A percentile compares a stretch with the other conserved stretches of the same genome.
These are phyloP conservation scores for Epinephelus moara DNA, from an alignment of 2,113 vertebrate species.

Conservation along the genomic window DNA sequence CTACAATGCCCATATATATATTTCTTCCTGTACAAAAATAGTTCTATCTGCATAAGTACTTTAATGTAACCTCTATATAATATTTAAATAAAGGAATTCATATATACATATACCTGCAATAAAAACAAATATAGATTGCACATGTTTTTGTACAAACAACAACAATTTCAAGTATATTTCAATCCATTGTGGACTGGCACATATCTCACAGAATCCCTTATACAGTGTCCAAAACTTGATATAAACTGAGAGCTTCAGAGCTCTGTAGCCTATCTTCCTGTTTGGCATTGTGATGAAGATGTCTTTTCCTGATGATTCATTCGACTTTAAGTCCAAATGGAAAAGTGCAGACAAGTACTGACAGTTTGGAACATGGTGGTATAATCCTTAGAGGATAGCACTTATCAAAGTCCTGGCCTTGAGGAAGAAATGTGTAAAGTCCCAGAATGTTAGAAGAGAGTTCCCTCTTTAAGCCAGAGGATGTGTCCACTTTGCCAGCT, in stretches of 20 bases:
- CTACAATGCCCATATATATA: constrained; percentile 96
- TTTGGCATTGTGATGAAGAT: constrained; percentile 73
- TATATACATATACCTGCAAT: constrained; percentile 87
- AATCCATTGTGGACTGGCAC: constrained; percentile 86
- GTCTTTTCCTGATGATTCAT: constrained; percentile 77
- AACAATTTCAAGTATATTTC: constrained; percentile 94
- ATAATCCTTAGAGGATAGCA: constrained; percentile 74
- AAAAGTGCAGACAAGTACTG: constrained; percentile 78
- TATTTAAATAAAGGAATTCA: constrained; percentile 93
- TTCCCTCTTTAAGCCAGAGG: constrained; percentile 62
- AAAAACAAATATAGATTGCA: constrained; percentile 92
- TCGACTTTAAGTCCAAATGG: constrained; percentile 77
- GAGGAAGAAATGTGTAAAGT: constrained; percentile 73
- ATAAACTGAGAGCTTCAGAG: constrained; percentile 68
- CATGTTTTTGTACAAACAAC: constrained; percentile 92
- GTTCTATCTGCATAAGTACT: constrained; percentile 89
- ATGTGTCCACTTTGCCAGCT: constrained; percentile 67
- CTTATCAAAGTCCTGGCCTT: constrained; percentile 72
- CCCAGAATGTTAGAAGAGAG: constrained; percentile 61
- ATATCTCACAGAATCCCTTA: constrained; percentile 82
- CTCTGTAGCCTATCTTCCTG: constrained; percentile 59
- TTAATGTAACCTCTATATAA: constrained; percentile 86
- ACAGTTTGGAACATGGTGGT: constrained; percentile 66
- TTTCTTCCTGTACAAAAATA: constrained; percentile 98
- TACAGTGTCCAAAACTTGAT: constrained; percentile 80